Evolutionary conservation across 2,888 invertebrate species (phyloP).

Genomic region (Melangyna quadrimaculata): DNA sequence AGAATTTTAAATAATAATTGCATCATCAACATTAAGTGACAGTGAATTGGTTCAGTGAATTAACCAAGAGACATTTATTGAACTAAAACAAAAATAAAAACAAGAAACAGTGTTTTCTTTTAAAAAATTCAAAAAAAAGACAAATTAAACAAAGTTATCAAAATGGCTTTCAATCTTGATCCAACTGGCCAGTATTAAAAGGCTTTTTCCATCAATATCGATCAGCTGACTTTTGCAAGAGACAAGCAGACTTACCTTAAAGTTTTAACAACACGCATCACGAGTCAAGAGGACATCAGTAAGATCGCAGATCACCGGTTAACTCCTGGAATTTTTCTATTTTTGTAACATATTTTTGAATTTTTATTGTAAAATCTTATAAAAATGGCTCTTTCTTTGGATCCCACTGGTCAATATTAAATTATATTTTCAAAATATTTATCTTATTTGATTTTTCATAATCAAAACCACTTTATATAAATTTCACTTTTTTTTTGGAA

Average conservation of each 20-base stretch:
- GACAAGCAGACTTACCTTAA: background rate
- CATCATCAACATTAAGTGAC: background rate
- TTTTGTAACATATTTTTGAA: background rate
- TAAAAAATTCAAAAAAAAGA: background rate
- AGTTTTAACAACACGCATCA: background rate
- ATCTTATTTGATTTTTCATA: background rate
- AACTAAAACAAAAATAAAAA: constrained; percentile 5
- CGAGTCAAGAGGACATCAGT: background rate
- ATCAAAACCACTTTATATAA: background rate
- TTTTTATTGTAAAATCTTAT: constrained; percentile 5
- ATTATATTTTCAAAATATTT: background rate
- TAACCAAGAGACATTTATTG: background rate
- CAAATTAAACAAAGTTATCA: constrained; percentile 23
- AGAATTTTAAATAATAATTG: background rate
- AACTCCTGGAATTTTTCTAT: background rate
- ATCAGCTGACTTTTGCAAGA: background rate
- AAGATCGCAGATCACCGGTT: background rate
- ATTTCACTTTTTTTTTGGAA: background rate
- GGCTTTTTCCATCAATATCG: constrained; percentile 44
- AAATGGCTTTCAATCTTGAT: constrained; percentile 79
- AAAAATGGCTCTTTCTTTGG: constrained; percentile 78
- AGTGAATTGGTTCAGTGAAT: constrained; percentile 14
- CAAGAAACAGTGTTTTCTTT: constrained; percentile 13
- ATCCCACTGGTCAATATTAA: constrained; percentile 80
- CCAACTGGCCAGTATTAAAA: constrained; percentile 80